A percentile compares a stretch with the other conserved stretches of the same genome.
phyloP scores from a whole-genome alignment of 2,797 vertebrate genomes.

The Myotis findleyi region DNA sequence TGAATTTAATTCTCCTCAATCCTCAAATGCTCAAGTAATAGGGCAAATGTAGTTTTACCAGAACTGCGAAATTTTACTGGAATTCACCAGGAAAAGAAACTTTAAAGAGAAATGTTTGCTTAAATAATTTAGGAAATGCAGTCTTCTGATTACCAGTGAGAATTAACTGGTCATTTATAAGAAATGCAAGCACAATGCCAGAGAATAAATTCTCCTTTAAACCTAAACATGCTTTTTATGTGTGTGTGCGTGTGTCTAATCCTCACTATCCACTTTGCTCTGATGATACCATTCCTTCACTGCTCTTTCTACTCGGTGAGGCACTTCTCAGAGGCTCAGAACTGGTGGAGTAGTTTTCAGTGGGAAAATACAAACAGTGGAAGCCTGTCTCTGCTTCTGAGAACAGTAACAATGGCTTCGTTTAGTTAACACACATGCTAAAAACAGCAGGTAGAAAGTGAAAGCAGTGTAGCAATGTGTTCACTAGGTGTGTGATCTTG shows the following conservation, averaged over 20 bases:
- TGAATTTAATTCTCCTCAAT: slow-evolving; percentile 23
- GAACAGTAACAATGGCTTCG: neutral
- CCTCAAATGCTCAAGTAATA: neutral
- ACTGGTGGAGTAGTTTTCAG: neutral
- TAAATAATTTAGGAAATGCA: neutral
- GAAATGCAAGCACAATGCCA: neutral
- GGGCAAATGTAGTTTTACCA: neutral
- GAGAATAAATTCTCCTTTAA: slow-evolving; percentile 17
- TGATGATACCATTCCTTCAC: neutral
- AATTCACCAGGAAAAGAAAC: neutral
- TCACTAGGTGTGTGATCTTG: neutral
- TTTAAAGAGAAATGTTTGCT: neutral
- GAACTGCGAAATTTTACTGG: neutral
- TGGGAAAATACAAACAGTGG: neutral
- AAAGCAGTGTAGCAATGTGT: neutral
- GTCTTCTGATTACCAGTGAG: slow-evolving; percentile 16
- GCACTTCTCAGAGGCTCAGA: neutral
- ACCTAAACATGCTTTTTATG: neutral
- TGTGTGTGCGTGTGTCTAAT: neutral
- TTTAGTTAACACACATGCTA: neutral
- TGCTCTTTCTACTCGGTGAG: neutral
- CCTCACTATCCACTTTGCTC: neutral
- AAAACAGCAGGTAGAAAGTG: neutral
- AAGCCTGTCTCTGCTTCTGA: neutral
- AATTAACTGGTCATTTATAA: slow-evolving; percentile 5